Conservation (phyloP, 2,797 vertebrate species). For the Myoxocephalus aenaeus region DNA sequence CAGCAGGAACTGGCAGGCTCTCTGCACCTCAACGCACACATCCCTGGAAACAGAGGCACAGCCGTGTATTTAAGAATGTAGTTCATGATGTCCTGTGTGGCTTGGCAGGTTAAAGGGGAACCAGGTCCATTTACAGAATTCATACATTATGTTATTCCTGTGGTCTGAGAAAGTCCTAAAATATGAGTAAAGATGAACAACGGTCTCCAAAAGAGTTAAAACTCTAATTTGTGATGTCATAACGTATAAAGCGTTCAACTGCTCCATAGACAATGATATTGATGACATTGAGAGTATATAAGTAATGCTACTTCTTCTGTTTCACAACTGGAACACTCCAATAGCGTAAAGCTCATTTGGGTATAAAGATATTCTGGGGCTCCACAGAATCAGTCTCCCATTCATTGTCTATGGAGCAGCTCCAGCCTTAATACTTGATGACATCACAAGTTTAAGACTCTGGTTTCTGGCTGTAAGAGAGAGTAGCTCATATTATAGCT, state of each 20-base stretch:
- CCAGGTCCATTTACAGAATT: background rate
- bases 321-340: background rate
- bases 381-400: background rate
- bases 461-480: too few species aligned
- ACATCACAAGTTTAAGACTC: too few species aligned
- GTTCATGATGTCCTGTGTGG: background rate
- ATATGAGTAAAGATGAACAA: background rate
- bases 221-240: too few species aligned
- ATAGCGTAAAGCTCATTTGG: background rate
- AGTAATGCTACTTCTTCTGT: too few species aligned
- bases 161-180: background rate
- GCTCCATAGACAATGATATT: too few species aligned
- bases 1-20: constrained; percentile 91
- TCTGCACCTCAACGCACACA: constrained; percentile 85
- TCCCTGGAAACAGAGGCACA: constrained; percentile 64
- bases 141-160: background rate
- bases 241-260: too few species aligned
- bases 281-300: background rate
- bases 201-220: background rate
- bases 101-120: background rate
- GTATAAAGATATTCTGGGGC: background rate
- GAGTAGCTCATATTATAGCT: background rate
- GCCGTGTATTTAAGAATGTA: background rate
- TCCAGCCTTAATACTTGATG: background rate
- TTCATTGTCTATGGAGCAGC: background rate